A percentile compares a stretch with the other conserved stretches of the same genome.
Evolutionary conservation across 2,797 vertebrate genomes (phyloP).

Genomic region (Chromis chromis): DNA sequence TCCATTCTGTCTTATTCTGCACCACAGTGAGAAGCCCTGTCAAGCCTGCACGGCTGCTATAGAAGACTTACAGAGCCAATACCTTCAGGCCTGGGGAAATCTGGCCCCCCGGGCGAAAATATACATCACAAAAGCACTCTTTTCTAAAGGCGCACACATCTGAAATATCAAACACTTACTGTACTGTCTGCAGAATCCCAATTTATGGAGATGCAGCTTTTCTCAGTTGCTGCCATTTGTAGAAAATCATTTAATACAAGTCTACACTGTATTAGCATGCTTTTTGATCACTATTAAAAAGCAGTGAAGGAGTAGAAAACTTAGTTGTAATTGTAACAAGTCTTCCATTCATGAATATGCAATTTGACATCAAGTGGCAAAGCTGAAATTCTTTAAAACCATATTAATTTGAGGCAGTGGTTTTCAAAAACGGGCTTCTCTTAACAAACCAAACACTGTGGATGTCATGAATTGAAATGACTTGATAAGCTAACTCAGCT

Average conservation of each 20-base stretch:
- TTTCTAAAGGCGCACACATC: slow-evolving; percentile 57
- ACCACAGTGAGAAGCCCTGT: slow-evolving; percentile 63
- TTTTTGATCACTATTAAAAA: slow-evolving; percentile 16
- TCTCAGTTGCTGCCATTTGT: slow-evolving; percentile 14
- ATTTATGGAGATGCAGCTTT: slow-evolving; percentile 33
- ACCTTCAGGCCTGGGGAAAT: slow-evolving; percentile 65
- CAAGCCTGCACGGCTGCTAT: slow-evolving; percentile 61
- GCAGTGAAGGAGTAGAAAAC: not conserved
- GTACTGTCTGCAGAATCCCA: slow-evolving; percentile 60
- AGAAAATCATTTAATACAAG: slow-evolving; percentile 7
- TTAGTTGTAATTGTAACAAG: not conserved
- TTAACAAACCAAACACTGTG: not conserved
- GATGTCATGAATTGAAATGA: not conserved
- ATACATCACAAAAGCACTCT: slow-evolving; percentile 67
- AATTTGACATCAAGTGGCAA: not conserved
- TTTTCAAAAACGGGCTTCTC: not conserved
- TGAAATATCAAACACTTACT: slow-evolving; percentile 64
- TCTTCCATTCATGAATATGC: too few species aligned
- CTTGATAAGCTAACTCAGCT: too few species aligned
- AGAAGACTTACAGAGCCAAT: slow-evolving; percentile 64
- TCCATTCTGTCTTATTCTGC: slow-evolving; percentile 77
- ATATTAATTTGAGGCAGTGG: not conserved
- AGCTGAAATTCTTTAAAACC: not conserved
- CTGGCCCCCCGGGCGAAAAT: slow-evolving; percentile 62
- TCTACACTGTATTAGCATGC: not conserved